phyloP scores from a whole-genome alignment of 2,888 invertebrate genomes.

The Microctonus hyperodae region DNA sequence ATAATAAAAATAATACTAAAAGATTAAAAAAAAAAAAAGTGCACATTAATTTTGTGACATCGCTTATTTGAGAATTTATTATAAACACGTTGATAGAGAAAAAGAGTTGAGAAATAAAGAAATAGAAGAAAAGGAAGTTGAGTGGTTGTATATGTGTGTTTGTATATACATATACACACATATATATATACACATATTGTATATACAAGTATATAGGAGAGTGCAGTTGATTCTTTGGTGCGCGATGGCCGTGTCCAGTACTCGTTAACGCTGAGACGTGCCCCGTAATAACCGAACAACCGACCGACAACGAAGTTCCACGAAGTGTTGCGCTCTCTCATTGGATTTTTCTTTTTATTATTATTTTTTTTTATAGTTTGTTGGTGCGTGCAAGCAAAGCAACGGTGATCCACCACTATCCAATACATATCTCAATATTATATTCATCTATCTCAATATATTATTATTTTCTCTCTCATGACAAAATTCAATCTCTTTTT shows the following conservation, averaged over 20 bases:
- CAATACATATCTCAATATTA: constrained; percentile 9
- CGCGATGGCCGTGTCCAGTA: constrained; percentile 37
- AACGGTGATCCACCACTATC: constrained; percentile 14
- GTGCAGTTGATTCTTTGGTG: constrained; percentile 25
- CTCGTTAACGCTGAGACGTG: constrained; percentile 34
- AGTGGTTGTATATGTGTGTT: no score
- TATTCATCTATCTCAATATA: not conserved
- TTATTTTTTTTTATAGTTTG: no score
- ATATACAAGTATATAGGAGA: not conserved
- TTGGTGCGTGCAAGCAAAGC: constrained; percentile 9
- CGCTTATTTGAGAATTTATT: not conserved
- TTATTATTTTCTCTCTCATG: not conserved
- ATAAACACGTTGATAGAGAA: not conserved
- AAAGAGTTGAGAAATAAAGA: not conserved
- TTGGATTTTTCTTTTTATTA: constrained; percentile 12
- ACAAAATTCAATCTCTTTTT: not conserved
- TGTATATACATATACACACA: no score
- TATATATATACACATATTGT: not conserved
- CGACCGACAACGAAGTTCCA: constrained; percentile 25
- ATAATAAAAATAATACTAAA: not conserved
- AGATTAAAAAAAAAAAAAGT: not conserved
- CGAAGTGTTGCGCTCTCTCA: constrained; percentile 10
- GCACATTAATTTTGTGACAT: not conserved
- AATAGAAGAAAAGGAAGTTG: not conserved
- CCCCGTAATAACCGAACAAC: constrained; percentile 24